These are phyloP conservation scores for Tetheella fluctuosa DNA, from an alignment of 2,888 invertebrate species.

Conservation along the genomic window DNA sequence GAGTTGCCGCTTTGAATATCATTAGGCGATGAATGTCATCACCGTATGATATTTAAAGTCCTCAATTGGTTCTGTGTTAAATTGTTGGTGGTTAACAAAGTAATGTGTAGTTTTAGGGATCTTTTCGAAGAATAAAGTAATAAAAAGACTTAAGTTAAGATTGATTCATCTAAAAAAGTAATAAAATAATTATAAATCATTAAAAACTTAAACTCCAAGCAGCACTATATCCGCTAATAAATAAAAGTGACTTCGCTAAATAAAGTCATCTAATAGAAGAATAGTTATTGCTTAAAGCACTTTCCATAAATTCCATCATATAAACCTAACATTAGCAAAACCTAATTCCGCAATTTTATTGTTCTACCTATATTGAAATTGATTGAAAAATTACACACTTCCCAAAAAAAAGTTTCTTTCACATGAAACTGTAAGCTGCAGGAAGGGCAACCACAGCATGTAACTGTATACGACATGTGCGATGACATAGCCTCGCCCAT, in stretches of 20 bases:
- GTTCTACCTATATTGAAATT: no score
- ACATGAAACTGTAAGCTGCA: constrained; percentile 20
- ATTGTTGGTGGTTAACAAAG: constrained; percentile 20
- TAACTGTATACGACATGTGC: constrained; percentile 42
- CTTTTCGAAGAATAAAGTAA: not conserved
- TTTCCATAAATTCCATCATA: no score
- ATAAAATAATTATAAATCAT: no score
- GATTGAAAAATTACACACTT: no score
- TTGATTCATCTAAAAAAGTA: no score
- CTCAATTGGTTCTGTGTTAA: constrained; percentile 23
- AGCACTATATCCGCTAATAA: no score
- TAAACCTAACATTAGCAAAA: no score
- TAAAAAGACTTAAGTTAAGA: not conserved
- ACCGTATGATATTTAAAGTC: constrained; percentile 18
- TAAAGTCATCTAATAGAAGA: no score
- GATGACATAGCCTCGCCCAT: constrained; percentile 55
- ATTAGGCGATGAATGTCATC: constrained; percentile 26
- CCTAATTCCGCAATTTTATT: no score
- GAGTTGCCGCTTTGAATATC: constrained; percentile 40
- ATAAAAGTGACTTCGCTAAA: no score
- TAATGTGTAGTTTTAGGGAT: not conserved
- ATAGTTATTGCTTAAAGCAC: no score
- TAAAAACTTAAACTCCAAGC: no score
- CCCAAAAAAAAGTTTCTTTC: not conserved
- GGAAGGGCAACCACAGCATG: constrained; percentile 24